Conservation (phyloP, 92 coral and sea anemone species). For the Galaxea fascicularis region DNA sequence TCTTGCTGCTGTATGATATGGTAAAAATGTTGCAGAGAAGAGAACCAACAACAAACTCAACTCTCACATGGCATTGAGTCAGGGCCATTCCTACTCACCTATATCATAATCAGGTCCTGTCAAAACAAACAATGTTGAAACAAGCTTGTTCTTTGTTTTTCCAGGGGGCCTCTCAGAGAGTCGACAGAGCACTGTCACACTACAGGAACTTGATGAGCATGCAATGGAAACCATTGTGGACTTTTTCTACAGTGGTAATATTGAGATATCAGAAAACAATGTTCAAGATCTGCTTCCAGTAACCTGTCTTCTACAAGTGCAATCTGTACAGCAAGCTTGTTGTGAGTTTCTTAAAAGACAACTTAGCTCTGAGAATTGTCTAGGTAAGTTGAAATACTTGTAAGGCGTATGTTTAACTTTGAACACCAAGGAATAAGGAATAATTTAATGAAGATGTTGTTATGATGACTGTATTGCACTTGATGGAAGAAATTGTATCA, state of each 20-base stretch:
- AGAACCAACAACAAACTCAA: too few relatives aligned
- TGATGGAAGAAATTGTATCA: too few relatives aligned
- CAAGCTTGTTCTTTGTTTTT: neutral
- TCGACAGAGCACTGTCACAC: slow-evolving; percentile 77
- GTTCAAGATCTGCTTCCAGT: slow-evolving; percentile 94
- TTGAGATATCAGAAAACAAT: slow-evolving; percentile 84
- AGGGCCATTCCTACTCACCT: too few relatives aligned
- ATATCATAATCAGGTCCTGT: too few relatives aligned
- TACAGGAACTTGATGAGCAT: slow-evolving; percentile 85
- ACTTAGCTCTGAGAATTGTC: slow-evolving; percentile 94
- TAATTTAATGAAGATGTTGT: too few relatives aligned
- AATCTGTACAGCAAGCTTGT: slow-evolving; percentile 91
- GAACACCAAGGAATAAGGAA: too few relatives aligned
- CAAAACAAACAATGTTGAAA: too few relatives aligned
- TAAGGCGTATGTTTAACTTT: neutral
- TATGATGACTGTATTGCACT: too few relatives aligned
- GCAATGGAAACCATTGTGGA: slow-evolving; percentile 87
- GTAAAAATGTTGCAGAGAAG: too few relatives aligned
- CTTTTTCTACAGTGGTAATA: slow-evolving; percentile 87
- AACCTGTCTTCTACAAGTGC: slow-evolving; percentile 92
- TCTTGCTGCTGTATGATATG: neutral
- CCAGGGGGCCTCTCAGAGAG: slow-evolving; percentile 95
- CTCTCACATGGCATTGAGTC: too few relatives aligned
- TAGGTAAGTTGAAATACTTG: slow-evolving; percentile 69
- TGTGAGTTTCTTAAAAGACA: slow-evolving; percentile 95